These are phyloP conservation scores for Sebastolobus alascanus DNA, from an alignment of 2,797 vertebrate species.

Conservation along the genomic window DNA sequence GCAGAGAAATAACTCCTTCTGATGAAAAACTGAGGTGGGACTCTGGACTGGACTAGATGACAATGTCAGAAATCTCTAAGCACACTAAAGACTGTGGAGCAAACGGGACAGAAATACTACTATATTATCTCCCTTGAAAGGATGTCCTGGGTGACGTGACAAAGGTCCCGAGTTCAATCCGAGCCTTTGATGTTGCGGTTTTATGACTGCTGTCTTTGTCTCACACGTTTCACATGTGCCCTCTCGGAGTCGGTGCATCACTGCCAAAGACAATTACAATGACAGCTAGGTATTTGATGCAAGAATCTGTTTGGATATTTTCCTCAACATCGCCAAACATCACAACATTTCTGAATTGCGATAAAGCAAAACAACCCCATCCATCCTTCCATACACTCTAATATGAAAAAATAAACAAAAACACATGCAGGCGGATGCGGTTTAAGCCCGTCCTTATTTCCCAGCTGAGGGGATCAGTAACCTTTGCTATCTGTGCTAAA, in stretches of 20 bases:
- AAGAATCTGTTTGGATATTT: neutral
- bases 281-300: neutral
- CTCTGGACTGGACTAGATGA: neutral
- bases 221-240: neutral
- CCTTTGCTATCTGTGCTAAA: slow-evolving; percentile 15
- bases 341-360: neutral
- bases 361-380: neutral
- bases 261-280: neutral
- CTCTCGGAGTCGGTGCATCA: neutral
- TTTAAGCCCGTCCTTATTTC: neutral
- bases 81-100: neutral
- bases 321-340: neutral
- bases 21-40: slow-evolving; percentile 26
- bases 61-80: neutral
- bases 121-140: neutral
- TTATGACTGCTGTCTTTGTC: neutral
- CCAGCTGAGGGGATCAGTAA: slow-evolving; percentile 11
- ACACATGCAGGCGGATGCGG: neutral
- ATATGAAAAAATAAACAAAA: neutral
- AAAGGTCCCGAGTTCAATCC: neutral
- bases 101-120: neutral
- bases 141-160: neutral
- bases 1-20: slow-evolving; percentile 32
- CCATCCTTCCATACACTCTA: neutral
- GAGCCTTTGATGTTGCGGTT: slow-evolving; percentile 20